Evolutionary conservation across 2,797 vertebrate genomes (phyloP).

Genomic region (Moxostoma hubbsi): DNA sequence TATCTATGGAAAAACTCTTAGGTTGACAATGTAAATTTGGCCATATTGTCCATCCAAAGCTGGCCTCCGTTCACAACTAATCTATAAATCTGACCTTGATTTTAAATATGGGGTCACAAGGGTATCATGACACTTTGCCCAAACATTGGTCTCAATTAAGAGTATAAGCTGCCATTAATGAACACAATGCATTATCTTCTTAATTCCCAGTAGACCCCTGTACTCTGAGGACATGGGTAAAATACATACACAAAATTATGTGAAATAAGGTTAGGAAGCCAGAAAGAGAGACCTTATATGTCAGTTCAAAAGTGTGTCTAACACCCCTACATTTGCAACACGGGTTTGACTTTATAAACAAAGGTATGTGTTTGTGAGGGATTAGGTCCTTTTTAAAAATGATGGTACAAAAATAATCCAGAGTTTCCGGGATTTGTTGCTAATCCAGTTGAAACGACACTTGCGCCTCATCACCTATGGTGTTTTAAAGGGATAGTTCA

Average conservation of each 20-base stretch:
- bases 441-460: too few relatives aligned
- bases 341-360: background rate
- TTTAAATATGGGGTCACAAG: slow-evolving; percentile 17
- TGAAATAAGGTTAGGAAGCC: slow-evolving; percentile 22
- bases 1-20: too few relatives aligned
- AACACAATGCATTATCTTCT: slow-evolving; percentile 38
- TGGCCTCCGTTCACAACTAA: slow-evolving; percentile 5
- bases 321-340: slow-evolving; percentile 5
- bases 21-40: too few relatives aligned
- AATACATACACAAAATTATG: background rate
- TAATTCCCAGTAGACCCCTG: slow-evolving; percentile 34
- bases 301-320: slow-evolving; percentile 16
- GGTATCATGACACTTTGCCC: slow-evolving; percentile 12
- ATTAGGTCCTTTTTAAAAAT: too few relatives aligned
- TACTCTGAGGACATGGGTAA: slow-evolving; percentile 20
- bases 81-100: slow-evolving; percentile 22
- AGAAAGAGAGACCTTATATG: background rate
- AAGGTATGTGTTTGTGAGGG: too few relatives aligned
- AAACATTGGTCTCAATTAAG: slow-evolving; percentile 43
- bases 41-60: background rate
- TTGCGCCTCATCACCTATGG: too few relatives aligned
- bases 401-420: too few relatives aligned
- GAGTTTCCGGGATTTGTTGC: too few relatives aligned
- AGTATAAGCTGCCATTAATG: slow-evolving; percentile 43
- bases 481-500: too few relatives aligned